phyloP scores from a whole-genome alignment of 2,888 invertebrate species.

The Plebejus anna region DNA sequence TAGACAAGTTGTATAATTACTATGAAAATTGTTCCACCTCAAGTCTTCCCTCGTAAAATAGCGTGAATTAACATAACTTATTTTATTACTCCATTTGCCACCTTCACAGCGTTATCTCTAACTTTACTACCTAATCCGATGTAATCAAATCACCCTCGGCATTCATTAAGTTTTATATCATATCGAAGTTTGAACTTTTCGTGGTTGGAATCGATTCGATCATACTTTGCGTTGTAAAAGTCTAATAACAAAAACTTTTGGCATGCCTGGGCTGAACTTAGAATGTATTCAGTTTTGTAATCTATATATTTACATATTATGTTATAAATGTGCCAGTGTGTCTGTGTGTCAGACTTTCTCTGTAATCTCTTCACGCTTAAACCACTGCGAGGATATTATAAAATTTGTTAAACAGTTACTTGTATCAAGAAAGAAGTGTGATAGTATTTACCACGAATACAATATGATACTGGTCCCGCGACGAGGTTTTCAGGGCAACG shows the following conservation, averaged over 20 bases:
- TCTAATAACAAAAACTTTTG: not conserved
- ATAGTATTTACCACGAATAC: too few species aligned
- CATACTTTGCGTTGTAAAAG: not conserved
- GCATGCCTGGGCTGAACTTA: not conserved
- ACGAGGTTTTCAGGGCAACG: too few species aligned
- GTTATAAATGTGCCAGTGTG: too few species aligned
- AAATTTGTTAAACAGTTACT: too few species aligned
- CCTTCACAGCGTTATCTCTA: conserved; percentile 17
- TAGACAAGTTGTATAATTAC: conserved; percentile 11
- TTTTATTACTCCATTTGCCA: conserved; percentile 23
- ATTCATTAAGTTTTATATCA: conserved; percentile 19
- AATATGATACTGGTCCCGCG: too few species aligned
- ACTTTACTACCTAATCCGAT: conserved; percentile 15
- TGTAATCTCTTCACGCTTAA: too few species aligned
- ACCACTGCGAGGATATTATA: too few species aligned
- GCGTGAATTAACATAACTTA: conserved; percentile 24
- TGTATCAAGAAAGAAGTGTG: too few species aligned
- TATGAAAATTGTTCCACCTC: conserved; percentile 12
- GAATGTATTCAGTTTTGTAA: not conserved
- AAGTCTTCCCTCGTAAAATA: not conserved
- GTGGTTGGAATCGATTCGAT: conserved; percentile 6
- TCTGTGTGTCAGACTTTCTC: too few species aligned
- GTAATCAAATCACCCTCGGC: conserved; percentile 18
- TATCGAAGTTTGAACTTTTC: conserved; percentile 15
- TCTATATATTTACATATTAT: too few species aligned